Evolutionary conservation across 2,797 vertebrate genomes (phyloP), one percentile per base, ranked within the genome.

Genomic region (Scolopax rusticola): DNA sequence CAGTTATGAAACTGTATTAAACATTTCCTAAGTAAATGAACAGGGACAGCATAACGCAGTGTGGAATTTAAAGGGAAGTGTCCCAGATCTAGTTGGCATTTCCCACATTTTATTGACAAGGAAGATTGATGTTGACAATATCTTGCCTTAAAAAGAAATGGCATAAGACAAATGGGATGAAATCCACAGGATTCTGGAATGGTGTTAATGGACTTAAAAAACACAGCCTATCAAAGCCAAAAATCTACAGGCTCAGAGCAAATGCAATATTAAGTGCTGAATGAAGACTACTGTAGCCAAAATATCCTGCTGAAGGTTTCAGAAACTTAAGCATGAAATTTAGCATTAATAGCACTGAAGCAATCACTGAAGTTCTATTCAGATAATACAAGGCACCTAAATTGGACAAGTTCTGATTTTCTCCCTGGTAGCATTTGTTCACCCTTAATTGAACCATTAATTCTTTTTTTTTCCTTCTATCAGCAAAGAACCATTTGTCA

Each of bases 401-500:
- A 69, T 12, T 64, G 45, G 28, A n/a, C 8, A 59, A 40, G 6
- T 50, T 91, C 93, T 8, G 32, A 87, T 81, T 64, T 93, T 88
- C 73, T 60, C 93, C 68, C 87, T 81, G 19, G 11, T 40, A 91
- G 61, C 53, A 91, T 82, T 93, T 92, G 20, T 75, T 95, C 64
- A 84, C 60, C 47, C 80, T 57, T 81, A 86, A 92, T 53, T 76
- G 59, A 95, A 94, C 40, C 33, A 93, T 89, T 79, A 59, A 65
- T 89, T 80, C 28, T 36, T 36, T 83, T 89, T 60, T 20, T 5
- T 7, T 17, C 38, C 50, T 80, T 32, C 33, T 80, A 80, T 80
- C 78, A 78, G 32, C 33, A 96, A 97, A 95, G 59, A 59, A 47
- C 30, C 30, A 88, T 87, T 92, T 91, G n/a, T 95, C 63, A 93